These are phyloP conservation scores for Zaprionus davidi DNA, from an alignment of 1,140 invertebrate species.

Conservation along the genomic window DNA sequence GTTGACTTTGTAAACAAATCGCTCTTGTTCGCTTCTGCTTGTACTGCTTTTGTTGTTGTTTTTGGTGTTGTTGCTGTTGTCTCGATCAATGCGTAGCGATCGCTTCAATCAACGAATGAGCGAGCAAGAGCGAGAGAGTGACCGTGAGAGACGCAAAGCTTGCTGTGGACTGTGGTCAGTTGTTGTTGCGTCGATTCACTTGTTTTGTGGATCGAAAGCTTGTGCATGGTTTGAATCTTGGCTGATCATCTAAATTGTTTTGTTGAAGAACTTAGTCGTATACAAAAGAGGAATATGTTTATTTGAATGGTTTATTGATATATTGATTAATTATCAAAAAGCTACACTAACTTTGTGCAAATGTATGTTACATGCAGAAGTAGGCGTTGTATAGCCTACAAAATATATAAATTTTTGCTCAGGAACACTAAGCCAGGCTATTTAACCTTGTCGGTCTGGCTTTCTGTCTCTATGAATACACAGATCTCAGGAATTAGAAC, in stretches of 20 bases:
- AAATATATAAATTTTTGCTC: too few relatives aligned
- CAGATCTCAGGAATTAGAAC: too few relatives aligned
- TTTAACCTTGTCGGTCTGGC: fast-evolving
- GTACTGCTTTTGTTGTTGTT: constrained; percentile 10
- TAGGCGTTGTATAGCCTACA: too few relatives aligned
- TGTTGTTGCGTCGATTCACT: constrained; percentile 13
- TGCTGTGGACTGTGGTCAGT: constrained; percentile 48
- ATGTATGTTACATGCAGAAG: too few relatives aligned
- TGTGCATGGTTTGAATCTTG: constrained; percentile 37
- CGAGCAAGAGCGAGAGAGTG: neutral
- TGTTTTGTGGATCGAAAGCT: constrained; percentile 60
- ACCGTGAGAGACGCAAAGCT: neutral
- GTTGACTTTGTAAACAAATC: constrained; percentile 68
- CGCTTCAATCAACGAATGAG: neutral
- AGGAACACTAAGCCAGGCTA: too few relatives aligned
- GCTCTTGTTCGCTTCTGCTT: constrained; percentile 12
- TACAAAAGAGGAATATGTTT: too few relatives aligned
- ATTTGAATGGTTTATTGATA: constrained; percentile 5
- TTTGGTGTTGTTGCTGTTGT: constrained; percentile 12
- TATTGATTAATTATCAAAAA: neutral
- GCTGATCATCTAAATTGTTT: constrained; percentile 20
- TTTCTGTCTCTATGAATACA: too few relatives aligned
- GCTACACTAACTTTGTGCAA: too few relatives aligned
- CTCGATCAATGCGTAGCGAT: constrained; percentile 1
- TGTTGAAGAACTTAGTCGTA: neutral